Conservation (phyloP, 2,888 invertebrate species). For the Halocaridina rubra region DNA sequence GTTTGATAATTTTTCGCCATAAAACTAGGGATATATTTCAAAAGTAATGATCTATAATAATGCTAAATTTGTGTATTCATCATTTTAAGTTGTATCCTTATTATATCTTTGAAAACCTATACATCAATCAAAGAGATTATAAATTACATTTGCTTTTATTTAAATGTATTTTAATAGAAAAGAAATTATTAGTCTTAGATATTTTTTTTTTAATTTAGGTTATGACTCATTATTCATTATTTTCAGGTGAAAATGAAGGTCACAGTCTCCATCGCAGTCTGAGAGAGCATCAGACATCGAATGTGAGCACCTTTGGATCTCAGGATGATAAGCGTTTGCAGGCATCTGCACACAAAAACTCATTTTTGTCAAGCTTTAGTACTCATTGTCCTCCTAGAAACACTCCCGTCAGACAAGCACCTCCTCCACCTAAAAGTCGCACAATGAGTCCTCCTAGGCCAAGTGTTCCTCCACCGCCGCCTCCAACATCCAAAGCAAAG, state of each 20-base stretch:
- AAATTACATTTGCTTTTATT: no score
- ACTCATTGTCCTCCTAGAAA: background rate
- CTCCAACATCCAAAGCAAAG: slow-evolving; percentile 37
- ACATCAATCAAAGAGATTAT: no score
- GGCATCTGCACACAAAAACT: background rate
- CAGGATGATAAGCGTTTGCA: slow-evolving; percentile 4
- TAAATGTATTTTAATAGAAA: no score
- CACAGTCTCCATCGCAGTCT: slow-evolving; percentile 49
- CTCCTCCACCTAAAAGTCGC: slow-evolving; percentile 44
- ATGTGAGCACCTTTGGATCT: slow-evolving; percentile 24
- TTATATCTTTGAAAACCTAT: no score
- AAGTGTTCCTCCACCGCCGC: slow-evolving; percentile 61
- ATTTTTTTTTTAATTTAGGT: background rate
- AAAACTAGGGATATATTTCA: no score
- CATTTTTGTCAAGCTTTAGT: background rate
- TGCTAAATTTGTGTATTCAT: no score
- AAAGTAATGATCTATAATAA: no score
- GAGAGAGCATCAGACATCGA: slow-evolving; percentile 50
- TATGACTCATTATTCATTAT: background rate
- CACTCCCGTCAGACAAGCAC: slow-evolving; percentile 50
- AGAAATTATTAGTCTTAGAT: no score
- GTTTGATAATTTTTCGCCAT: no score
- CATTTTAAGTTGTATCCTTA: no score
- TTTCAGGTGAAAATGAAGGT: background rate
- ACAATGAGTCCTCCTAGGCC: slow-evolving; percentile 58